Percentiles rank a stretch among this genome's conserved stretches.
Conservation (phyloP, 1,140 invertebrate genomes). For the Zaprionus camerounensis region DNA sequence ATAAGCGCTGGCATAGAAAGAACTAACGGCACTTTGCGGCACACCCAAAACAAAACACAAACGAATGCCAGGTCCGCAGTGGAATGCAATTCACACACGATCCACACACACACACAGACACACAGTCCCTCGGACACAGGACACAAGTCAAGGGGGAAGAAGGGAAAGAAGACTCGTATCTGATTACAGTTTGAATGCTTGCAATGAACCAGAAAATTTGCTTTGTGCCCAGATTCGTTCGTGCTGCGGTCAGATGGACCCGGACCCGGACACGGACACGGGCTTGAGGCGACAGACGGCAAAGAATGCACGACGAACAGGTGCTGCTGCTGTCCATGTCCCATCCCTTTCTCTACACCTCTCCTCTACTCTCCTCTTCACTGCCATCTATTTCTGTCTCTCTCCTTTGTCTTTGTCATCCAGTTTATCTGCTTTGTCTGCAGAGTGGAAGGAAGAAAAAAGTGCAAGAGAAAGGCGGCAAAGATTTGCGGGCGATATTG, state of each 20-base stretch:
- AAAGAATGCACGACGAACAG: conserved; percentile 19
- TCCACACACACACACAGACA: not conserved
- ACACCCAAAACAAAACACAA: conserved; percentile 7
- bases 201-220: conserved; percentile 79
- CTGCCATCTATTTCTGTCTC: not conserved
- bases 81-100: conserved; percentile 5
- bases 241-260: conserved; percentile 43
- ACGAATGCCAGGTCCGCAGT: not conserved
- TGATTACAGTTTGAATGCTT: conserved; percentile 78
- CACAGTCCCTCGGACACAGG: conserved; percentile 3
- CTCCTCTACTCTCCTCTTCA: not conserved
- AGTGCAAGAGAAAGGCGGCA: conserved; percentile 34
- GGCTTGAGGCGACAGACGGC: not conserved
- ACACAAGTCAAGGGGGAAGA: not conserved
- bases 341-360: not conserved
- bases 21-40: not conserved
- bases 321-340: conserved; percentile 13
- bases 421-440: conserved; percentile 36
- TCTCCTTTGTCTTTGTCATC: conserved; percentile 38
- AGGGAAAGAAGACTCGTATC: conserved; percentile 48
- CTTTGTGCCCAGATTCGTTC: conserved; percentile 55
- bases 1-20: not conserved
- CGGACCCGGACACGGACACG: not conserved
- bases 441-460: conserved; percentile 1
- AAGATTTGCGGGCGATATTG: conserved; percentile 56